A percentile compares a stretch with the other conserved stretches of the same genome.
Conservation (phyloP, 2,888 invertebrate genomes). For the Ochlodes sylvanus region DNA sequence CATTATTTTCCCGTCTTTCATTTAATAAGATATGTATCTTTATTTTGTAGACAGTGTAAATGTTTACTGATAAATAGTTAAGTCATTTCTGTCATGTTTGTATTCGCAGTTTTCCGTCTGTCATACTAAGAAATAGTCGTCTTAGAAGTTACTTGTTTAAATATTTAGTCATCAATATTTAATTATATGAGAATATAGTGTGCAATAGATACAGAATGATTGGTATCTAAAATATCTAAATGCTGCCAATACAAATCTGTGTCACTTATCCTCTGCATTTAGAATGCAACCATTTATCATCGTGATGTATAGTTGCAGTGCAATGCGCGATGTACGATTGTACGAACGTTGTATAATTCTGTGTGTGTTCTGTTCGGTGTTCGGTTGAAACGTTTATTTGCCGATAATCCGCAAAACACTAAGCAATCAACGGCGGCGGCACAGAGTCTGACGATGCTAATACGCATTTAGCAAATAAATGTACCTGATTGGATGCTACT, state of each 20-base stretch:
- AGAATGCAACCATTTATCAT: conserved; percentile 31
- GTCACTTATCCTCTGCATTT: conserved; percentile 28
- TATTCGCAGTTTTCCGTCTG: background rate
- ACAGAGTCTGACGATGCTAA: conserved; percentile 56
- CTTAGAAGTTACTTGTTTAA: background rate
- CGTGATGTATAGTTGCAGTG: conserved; percentile 9
- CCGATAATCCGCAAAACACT: conserved; percentile 52
- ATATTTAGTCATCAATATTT: background rate
- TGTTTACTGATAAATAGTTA: conserved; percentile 11
- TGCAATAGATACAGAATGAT: conserved; percentile 11
- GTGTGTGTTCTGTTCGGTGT: conserved; percentile 56
- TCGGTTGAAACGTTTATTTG: conserved; percentile 54
- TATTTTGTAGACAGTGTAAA: background rate
- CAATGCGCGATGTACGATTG: background rate
- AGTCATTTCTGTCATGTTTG: background rate
- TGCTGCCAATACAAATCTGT: conserved; percentile 32
- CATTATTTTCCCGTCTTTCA: conserved; percentile 20
- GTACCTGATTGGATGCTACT: conserved; percentile 19
- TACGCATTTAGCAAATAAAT: conserved; percentile 29
- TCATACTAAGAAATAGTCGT: background rate
- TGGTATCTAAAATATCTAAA: conserved; percentile 11
- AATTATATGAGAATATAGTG: background rate
- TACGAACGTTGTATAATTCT: conserved; percentile 46
- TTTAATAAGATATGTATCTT: background rate
- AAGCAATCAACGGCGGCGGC: conserved; percentile 49